Evolutionary conservation across 2,113 vertebrate species (phyloP).

Genomic region (Ibidorhyncha struthersii): DNA sequence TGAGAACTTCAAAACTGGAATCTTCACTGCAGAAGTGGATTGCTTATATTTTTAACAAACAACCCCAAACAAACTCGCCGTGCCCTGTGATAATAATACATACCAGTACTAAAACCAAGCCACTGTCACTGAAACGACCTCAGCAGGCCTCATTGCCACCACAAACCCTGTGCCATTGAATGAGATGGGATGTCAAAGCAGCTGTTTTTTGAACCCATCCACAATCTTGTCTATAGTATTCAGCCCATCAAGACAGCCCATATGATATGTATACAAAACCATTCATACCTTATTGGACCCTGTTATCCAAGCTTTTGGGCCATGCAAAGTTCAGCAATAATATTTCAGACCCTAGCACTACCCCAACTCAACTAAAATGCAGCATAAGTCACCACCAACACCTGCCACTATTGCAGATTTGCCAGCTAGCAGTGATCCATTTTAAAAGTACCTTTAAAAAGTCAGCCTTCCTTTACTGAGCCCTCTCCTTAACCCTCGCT

Average conservation of each 20-base stretch:
- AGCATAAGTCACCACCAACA: neutral
- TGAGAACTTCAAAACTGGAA: neutral
- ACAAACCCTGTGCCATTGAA: neutral
- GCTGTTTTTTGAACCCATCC: neutral
- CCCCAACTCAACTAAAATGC: neutral
- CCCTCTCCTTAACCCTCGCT: neutral
- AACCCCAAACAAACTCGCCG: neutral
- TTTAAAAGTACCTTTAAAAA: neutral
- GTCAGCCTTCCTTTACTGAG: neutral
- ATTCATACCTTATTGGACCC: neutral
- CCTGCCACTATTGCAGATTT: neutral
- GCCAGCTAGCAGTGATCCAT: neutral
- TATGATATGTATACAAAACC: accelerated
- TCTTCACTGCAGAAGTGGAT: neutral
- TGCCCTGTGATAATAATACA: neutral
- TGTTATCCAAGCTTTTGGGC: neutral
- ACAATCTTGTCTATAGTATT: neutral
- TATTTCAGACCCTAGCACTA: neutral
- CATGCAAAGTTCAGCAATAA: neutral
- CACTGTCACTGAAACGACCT: neutral
- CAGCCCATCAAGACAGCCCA: neutral
- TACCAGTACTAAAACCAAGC: neutral
- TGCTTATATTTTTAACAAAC: neutral
- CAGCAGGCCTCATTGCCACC: neutral
- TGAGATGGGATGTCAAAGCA: neutral